Evolutionary conservation across 2,888 invertebrate genomes (phyloP).

Genomic region (Drosophila cracens): DNA sequence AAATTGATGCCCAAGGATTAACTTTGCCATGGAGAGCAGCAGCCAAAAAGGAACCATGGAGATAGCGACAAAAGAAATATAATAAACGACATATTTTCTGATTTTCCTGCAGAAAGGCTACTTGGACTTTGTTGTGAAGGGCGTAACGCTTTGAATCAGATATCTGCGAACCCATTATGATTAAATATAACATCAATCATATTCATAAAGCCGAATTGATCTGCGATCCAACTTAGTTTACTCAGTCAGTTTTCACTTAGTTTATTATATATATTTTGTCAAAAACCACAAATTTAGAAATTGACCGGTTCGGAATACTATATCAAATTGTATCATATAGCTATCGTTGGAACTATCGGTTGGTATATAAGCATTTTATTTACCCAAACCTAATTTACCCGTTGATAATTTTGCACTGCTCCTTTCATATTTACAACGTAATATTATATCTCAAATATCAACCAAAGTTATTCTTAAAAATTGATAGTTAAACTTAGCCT

Average conservation of each 20-base stretch:
- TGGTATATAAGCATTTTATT: not conserved
- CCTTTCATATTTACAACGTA: not conserved
- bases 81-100: constrained; percentile 71
- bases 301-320: not conserved
- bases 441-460: not conserved
- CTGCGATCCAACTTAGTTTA: not conserved
- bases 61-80: constrained; percentile 54
- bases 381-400: not conserved
- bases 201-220: not conserved
- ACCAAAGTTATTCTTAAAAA: not conserved
- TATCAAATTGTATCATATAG: not conserved
- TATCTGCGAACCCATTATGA: not conserved
- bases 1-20: constrained; percentile 82
- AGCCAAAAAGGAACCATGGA: constrained; percentile 3
- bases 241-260: not conserved
- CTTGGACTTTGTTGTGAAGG: not conserved
- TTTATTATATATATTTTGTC: not conserved
- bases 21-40: constrained; percentile 59
- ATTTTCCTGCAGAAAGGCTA: not conserved
- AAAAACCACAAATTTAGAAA: not conserved
- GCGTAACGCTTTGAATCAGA: not conserved
- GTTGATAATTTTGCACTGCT: not conserved
- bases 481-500: not conserved
- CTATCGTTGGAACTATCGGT: not conserved
- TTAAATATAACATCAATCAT: not conserved